Conservation (phyloP, 2,113 vertebrate species). For the Cyprinodon variegatus region DNA sequence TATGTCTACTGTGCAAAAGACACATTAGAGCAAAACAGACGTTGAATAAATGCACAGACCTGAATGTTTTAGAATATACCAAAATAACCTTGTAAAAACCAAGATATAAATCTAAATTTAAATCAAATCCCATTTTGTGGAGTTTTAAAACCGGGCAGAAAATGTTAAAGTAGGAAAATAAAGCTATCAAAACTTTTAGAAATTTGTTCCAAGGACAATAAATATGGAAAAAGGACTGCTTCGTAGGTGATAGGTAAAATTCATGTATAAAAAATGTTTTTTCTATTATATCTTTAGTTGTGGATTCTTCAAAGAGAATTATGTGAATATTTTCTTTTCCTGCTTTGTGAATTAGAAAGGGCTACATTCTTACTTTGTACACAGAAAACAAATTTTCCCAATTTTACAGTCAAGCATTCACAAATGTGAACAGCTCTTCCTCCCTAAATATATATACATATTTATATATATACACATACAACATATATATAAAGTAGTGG, state of each 20-base stretch:
- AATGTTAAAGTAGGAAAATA: background rate
- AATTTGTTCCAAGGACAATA: background rate
- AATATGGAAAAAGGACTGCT: background rate
- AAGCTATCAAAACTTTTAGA: background rate
- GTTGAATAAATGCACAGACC: background rate
- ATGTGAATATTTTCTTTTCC: too few relatives aligned
- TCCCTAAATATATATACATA: too few relatives aligned
- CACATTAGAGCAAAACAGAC: background rate
- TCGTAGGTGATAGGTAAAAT: background rate
- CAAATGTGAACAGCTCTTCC: too few relatives aligned
- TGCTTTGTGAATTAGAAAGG: too few relatives aligned
- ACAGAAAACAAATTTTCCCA: too few relatives aligned
- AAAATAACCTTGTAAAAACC: background rate
- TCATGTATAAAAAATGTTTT: constrained; percentile 1
- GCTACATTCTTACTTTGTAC: too few relatives aligned
- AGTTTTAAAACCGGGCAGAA: background rate
- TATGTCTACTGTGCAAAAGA: background rate
- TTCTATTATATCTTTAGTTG: too few relatives aligned
- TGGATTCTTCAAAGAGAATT: too few relatives aligned
- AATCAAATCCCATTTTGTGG: background rate
- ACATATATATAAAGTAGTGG: too few relatives aligned
- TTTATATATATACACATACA: too few relatives aligned
- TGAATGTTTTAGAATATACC: background rate
- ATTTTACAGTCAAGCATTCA: too few relatives aligned
- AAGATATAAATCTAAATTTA: background rate